phyloP scores from a whole-genome alignment of 2,797 vertebrate species.

The Myotis daubentonii region DNA sequence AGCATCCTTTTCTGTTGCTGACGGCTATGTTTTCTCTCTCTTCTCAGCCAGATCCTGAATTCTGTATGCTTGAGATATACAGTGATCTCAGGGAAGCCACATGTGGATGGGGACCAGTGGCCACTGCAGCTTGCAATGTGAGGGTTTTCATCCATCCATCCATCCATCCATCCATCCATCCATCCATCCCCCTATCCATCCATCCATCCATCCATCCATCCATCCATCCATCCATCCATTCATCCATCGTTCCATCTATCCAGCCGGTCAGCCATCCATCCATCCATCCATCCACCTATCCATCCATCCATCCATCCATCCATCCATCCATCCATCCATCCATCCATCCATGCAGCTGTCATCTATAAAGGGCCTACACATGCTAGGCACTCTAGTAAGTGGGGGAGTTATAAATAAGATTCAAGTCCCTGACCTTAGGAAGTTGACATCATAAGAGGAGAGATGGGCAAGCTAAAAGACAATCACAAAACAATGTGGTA shows the following conservation, averaged over 20 bases:
- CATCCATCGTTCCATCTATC: too few species aligned
- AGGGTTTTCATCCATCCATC: not conserved
- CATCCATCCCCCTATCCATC: not conserved
- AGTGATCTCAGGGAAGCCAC: not conserved
- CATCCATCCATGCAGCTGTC: not conserved
- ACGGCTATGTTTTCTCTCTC: not conserved
- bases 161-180: not conserved
- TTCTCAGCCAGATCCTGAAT: not conserved
- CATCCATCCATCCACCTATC: too few species aligned
- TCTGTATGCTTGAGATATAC: not conserved
- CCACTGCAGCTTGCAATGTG: not conserved
- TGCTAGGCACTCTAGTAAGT: not conserved
- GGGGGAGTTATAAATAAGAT: not conserved
- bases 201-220: not conserved
- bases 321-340: too few species aligned
- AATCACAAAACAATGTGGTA: not conserved
- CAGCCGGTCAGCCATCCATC: not conserved
- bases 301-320: not conserved
- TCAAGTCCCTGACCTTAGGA: conserved; percentile 3
- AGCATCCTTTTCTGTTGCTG: not conserved
- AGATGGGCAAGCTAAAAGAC: not conserved
- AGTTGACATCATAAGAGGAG: not conserved
- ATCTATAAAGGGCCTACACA: not conserved
- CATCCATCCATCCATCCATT: too few species aligned
- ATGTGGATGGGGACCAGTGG: not conserved